A percentile compares a stretch with the other conserved stretches of the same genome.
Conservation (phyloP, 1,140 invertebrate species). For the Episyrphus balteatus region DNA sequence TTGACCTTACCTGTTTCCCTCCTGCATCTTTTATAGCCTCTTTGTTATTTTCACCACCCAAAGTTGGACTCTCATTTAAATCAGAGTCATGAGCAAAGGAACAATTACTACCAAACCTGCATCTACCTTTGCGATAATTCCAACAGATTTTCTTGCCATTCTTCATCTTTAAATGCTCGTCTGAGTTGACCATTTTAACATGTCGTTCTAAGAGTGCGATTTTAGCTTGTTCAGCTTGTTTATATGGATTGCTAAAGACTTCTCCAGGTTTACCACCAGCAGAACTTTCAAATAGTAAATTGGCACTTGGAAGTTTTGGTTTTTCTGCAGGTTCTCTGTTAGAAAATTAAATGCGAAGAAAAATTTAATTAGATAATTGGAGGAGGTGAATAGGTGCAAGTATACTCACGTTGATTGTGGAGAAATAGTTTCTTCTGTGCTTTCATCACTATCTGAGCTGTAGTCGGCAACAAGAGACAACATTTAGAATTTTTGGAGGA, state of each 20-base stretch:
- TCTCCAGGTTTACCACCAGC: conserved; percentile 16
- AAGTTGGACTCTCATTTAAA: conserved; percentile 38
- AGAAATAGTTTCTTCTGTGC: no score
- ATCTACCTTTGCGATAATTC: conserved; percentile 84
- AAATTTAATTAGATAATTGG: no score
- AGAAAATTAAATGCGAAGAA: no score
- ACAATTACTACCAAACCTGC: conserved; percentile 84
- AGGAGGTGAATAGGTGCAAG: no score
- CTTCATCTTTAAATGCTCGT: conserved; percentile 61
- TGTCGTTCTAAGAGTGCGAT: conserved; percentile 81
- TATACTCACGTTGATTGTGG: no score
- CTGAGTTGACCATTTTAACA: conserved; percentile 78
- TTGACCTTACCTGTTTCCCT: no score
- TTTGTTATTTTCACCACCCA: not conserved
- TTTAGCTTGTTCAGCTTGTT: conserved; percentile 79
- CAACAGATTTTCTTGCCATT: conserved; percentile 86
- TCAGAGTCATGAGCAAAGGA: conserved; percentile 87
- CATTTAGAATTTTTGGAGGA: no score
- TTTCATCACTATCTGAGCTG: no score
- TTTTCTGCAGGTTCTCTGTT: not conserved
- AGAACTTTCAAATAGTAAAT: conserved; percentile 12
- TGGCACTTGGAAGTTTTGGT: conserved; percentile 21
- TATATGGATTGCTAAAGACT: conserved; percentile 82
- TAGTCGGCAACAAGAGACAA: no score
- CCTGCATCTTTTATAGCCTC: not conserved